These are phyloP conservation scores for Tauraco hartlaubi DNA, from an alignment of 2,797 vertebrate species.

Conservation along the genomic window DNA sequence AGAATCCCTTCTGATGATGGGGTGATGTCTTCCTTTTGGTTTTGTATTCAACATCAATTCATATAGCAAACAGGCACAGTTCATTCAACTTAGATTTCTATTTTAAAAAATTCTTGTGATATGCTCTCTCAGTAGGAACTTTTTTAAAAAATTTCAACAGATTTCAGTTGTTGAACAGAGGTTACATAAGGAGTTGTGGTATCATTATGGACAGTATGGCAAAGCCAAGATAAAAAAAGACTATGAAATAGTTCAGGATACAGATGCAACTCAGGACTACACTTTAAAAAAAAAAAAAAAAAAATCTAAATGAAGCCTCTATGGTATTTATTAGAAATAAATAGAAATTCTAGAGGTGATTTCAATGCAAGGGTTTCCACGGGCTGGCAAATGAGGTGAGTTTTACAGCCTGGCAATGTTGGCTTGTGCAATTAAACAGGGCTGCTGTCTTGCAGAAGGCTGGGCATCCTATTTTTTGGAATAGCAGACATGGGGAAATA, in stretches of 20 bases:
- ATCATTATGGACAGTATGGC: not conserved
- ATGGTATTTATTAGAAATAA: not conserved
- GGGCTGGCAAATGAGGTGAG: not conserved
- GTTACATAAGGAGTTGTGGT: not conserved
- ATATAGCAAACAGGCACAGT: not conserved
- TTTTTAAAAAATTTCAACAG: not conserved
- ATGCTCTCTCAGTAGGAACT: not conserved
- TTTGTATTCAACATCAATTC: not conserved
- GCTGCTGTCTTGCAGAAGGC: not conserved
- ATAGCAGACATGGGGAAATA: accelerated
- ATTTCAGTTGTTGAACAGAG: not conserved
- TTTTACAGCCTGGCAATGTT: not conserved
- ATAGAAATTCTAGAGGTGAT: not conserved
- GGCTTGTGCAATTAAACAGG: not conserved
- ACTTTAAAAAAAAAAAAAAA: too few species aligned
- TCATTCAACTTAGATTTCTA: not conserved
- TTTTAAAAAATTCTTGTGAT: not conserved
- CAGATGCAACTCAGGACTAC: not conserved
- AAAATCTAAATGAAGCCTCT: not conserved
- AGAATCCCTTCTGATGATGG: not conserved
- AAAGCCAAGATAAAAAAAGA: not conserved
- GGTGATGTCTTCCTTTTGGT: not conserved
- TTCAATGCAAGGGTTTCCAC: not conserved
- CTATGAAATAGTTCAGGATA: not conserved
- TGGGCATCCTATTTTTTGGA: not conserved